Conservation (phyloP, 2,888 invertebrate species). For the Myopa testacea region DNA sequence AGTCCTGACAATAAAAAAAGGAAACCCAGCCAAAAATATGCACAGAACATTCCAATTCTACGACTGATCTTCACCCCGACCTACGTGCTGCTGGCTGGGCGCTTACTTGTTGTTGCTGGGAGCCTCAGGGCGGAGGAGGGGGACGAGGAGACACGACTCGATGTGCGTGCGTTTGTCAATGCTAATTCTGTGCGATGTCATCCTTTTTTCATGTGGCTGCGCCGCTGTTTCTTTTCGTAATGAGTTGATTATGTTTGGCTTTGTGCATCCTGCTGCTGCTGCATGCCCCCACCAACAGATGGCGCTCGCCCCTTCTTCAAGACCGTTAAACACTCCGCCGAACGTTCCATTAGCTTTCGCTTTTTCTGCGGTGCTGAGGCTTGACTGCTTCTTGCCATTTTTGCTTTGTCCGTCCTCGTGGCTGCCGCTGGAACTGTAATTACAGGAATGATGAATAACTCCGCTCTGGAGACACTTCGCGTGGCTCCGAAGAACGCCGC, state of each 20-base stretch:
- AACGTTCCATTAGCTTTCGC: conserved; percentile 33
- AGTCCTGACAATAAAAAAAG: conserved; percentile 43
- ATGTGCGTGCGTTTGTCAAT: conserved; percentile 12
- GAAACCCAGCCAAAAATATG: conserved; percentile 12
- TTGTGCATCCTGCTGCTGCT: conserved; percentile 42
- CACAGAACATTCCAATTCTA: background rate
- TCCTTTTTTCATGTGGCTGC: conserved; percentile 35
- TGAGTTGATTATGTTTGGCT: conserved; percentile 56
- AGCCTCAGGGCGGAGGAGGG: background rate
- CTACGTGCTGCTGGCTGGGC: background rate
- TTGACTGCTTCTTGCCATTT: conserved; percentile 39
- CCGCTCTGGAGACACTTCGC: conserved; percentile 46
- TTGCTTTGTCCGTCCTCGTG: background rate
- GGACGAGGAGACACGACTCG: background rate
- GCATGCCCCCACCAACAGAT: background rate
- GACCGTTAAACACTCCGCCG: background rate
- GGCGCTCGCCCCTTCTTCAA: background rate
- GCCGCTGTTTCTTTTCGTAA: conserved; percentile 48
- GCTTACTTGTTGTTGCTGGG: background rate
- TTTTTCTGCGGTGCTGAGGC: conserved; percentile 22
- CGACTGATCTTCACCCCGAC: conserved; percentile 18
- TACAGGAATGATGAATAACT: conserved; percentile 64
- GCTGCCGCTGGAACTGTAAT: conserved; percentile 54
- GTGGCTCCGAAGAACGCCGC: background rate
- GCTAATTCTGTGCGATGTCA: conserved; percentile 43